A percentile compares a stretch with the other conserved stretches of the same genome.
Conservation (phyloP, 2,888 invertebrate species). For the Thalpophila matura region DNA sequence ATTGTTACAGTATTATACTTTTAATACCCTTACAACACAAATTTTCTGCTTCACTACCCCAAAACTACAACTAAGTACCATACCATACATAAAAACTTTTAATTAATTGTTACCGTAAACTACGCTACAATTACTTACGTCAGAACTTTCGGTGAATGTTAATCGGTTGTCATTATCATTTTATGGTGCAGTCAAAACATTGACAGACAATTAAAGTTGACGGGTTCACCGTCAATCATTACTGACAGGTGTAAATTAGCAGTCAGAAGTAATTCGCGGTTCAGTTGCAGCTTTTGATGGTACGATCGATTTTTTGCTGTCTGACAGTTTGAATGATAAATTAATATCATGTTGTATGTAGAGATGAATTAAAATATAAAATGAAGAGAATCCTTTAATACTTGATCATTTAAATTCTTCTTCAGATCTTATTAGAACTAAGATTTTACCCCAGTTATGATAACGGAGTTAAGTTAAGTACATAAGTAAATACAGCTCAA, state of each 20-base stretch:
- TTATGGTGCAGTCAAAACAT: conserved; percentile 60
- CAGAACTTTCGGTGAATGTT: conserved; percentile 46
- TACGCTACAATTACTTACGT: conserved; percentile 51
- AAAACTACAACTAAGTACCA: not conserved
- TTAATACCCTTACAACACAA: not conserved
- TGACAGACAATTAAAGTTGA: conserved; percentile 65
- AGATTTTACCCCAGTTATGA: too few species aligned
- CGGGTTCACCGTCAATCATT: conserved; percentile 61
- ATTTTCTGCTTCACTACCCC: conserved; percentile 36
- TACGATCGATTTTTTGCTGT: conserved; percentile 29
- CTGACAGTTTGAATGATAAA: conserved; percentile 31
- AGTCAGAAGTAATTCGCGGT: conserved; percentile 45
- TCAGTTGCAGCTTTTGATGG: conserved; percentile 31
- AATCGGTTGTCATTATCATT: conserved; percentile 59
- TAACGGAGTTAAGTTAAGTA: too few species aligned
- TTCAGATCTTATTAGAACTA: too few species aligned
- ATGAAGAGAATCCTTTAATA: not conserved
- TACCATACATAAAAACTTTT: conserved; percentile 15
- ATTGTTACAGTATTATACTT: too few species aligned
- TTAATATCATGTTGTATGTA: conserved; percentile 24
- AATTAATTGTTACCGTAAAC: conserved; percentile 31
- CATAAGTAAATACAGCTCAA: too few species aligned
- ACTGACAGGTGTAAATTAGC: conserved; percentile 60
- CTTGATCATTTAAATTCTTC: too few species aligned
- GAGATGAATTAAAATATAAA: conserved; percentile 17